Evolutionary conservation across 1,140 invertebrate genomes (phyloP), one percentile per base, ranked within the genome.

Genomic region (Rhyzopertha dominica): DNA sequence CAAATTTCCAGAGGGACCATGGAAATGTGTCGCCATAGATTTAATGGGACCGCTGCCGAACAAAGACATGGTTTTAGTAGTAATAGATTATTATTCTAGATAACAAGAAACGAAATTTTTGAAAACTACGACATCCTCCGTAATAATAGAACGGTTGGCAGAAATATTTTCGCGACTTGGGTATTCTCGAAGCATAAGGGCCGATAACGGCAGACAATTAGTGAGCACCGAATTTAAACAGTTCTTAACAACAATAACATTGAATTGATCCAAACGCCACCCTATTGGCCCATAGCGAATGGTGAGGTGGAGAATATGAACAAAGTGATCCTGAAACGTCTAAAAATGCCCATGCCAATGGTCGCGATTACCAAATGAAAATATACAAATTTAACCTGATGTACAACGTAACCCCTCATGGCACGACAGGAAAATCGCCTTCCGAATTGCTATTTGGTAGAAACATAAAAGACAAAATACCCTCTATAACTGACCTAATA

Each of bases 291-390:
- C 7, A 53, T 58, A 43, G 52, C 58, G 19, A 62, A 62, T 53
- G 64, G 63, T 5, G 53, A 63, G 32, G 62, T 65, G 0, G 63
- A 67, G 46, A 43, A 61, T 9, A 54, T 63, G 42, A 67, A 66
- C 40, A 34, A 47, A 24, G 55, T 52, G 12, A 54, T 65, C 28
- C 32, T 63, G 26, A 65, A 63, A 26, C 16, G 49, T 13, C 35
- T 50, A 17, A 42, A 50, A 19, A 50, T 50, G 14, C 17, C 14
- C 26, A 49, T 38, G 10, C 20, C 8, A 49, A 46, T 47, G 28
- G 26, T n/a, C 9, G 26, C 18, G 38, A 59, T 35, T 54, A 40
- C 41, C 36, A 53, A 45, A 42, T 57, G 12, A 45, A 46, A 30
- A 19, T 62, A 24, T 23, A 41, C 5, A 48, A 56, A 7, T 65